A percentile compares a stretch with the other conserved stretches of the same genome.
Evolutionary conservation across 2,113 vertebrate genomes (phyloP).

Genomic region (Dunckerocampus dactyliophorus): DNA sequence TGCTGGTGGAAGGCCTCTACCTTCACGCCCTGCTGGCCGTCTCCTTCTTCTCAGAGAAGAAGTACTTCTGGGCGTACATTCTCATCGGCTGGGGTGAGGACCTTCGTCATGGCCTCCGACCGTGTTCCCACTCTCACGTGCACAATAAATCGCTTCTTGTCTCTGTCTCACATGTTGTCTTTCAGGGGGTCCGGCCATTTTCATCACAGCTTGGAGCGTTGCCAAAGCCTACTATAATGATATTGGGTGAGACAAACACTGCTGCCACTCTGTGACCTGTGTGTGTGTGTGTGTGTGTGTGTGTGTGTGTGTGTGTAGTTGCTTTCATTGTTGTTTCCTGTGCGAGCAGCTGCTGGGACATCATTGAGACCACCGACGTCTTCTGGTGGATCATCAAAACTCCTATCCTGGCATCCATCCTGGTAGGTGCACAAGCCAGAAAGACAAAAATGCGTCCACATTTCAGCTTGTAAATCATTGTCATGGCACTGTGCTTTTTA

Average conservation of each 20-base stretch:
- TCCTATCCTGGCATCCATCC: constrained; percentile 89
- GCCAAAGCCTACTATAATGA: constrained; percentile 79
- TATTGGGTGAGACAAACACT: constrained; percentile 75
- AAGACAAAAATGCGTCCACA: neutral
- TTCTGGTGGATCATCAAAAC: constrained; percentile 97
- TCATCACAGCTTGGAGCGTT: constrained; percentile 85
- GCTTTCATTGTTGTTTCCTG: constrained; percentile 6
- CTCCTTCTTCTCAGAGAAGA: constrained; percentile 96
- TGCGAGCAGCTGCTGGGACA: constrained; percentile 87
- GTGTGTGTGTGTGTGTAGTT: neutral
- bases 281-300: neutral
- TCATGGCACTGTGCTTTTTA: too few species aligned
- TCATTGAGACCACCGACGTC: constrained; percentile 75
- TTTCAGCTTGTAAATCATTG: too few species aligned
- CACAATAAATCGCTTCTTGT: too few species aligned
- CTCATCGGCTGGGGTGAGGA: constrained; percentile 93
- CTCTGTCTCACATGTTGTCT: neutral
- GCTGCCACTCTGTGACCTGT: neutral
- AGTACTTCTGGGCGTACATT: constrained; percentile 98
- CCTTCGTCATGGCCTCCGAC: too few species aligned
- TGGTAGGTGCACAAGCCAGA: constrained; percentile 73
- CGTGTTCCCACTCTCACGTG: too few species aligned
- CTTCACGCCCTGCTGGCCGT: constrained; percentile 88
- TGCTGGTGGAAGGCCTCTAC: constrained; percentile 92
- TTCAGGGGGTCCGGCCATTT: constrained; percentile 82